A percentile compares a stretch with the other conserved stretches of the same genome.
phyloP scores from a whole-genome alignment of 1,140 invertebrate genomes.

The Vollenhovia emeryi region DNA sequence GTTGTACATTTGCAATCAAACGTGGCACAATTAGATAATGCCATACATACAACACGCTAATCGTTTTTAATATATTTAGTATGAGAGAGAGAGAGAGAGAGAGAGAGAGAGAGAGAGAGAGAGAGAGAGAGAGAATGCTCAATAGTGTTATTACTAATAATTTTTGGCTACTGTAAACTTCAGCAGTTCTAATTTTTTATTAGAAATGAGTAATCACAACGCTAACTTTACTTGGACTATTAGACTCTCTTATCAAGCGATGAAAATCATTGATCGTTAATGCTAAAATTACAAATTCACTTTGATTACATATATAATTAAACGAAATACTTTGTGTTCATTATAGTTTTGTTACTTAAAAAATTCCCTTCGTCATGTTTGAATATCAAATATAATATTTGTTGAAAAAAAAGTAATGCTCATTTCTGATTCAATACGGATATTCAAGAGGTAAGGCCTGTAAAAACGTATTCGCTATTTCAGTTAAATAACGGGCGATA shows the following conservation, averaged over 20 bases:
- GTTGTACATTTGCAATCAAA: background rate
- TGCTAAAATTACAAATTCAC: background rate
- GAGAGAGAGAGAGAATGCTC: slow-evolving; percentile 27
- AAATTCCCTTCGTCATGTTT: background rate
- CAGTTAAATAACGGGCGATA: background rate
- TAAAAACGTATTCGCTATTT: background rate
- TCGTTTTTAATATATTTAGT: slow-evolving; percentile 23
- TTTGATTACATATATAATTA: background rate
- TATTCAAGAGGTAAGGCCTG: too few relatives aligned
- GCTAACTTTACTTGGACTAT: background rate
- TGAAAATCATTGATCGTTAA: background rate
- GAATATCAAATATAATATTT: background rate
- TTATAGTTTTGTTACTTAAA: background rate
- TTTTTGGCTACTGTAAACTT: background rate
- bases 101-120: too few relatives aligned
- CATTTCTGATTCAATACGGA: background rate
- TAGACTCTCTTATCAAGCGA: background rate
- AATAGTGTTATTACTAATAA: background rate
- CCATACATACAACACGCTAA: background rate
- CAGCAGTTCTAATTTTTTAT: background rate
- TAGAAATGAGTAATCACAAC: background rate
- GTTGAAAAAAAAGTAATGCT: background rate
- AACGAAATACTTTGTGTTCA: background rate
- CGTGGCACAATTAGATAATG: background rate
- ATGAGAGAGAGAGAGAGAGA: too few relatives aligned